Evolutionary conservation across 2,797 vertebrate species (phyloP).

Genomic region (Pipistrellus nathusii): DNA sequence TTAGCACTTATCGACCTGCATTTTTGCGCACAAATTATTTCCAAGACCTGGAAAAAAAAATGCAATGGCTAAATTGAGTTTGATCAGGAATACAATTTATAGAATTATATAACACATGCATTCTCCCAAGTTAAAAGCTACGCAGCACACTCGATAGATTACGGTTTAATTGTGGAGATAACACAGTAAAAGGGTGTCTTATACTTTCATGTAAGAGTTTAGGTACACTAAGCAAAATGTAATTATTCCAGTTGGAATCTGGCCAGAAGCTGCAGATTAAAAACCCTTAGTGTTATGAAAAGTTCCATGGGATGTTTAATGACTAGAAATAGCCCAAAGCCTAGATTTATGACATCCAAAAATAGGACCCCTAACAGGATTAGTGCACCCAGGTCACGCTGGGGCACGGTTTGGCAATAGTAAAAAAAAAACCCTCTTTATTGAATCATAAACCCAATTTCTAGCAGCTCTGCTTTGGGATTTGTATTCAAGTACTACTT

Average conservation of each 20-base stretch:
- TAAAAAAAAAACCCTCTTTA: constrained; percentile 72
- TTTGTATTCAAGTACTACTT: constrained; percentile 63
- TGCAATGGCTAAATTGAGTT: constrained; percentile 53
- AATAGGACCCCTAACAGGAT: constrained; percentile 75
- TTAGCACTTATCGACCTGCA: constrained; percentile 37
- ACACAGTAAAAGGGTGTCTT: constrained; percentile 47
- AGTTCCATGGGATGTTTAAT: constrained; percentile 82
- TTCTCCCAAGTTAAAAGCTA: constrained; percentile 53
- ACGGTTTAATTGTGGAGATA: constrained; percentile 69
- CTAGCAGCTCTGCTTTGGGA: constrained; percentile 72
- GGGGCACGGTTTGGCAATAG: constrained; percentile 78
- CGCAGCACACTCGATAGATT: neutral
- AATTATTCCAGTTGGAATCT: constrained; percentile 79
- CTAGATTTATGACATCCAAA: constrained; percentile 79
- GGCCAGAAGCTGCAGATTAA: constrained; percentile 81
- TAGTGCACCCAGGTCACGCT: constrained; percentile 76
- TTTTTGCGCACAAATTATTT: constrained; percentile 61
- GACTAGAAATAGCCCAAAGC: constrained; percentile 81
- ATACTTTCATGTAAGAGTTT: constrained; percentile 60
- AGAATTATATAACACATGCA: constrained; percentile 43
- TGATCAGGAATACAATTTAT: constrained; percentile 17
- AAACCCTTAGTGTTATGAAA: constrained; percentile 80
- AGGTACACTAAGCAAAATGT: constrained; percentile 74
- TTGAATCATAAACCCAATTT: constrained; percentile 81
- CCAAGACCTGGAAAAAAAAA: constrained; percentile 56